Conservation (phyloP, 1,140 invertebrate species). For the Euura saliciscinereae region DNA sequence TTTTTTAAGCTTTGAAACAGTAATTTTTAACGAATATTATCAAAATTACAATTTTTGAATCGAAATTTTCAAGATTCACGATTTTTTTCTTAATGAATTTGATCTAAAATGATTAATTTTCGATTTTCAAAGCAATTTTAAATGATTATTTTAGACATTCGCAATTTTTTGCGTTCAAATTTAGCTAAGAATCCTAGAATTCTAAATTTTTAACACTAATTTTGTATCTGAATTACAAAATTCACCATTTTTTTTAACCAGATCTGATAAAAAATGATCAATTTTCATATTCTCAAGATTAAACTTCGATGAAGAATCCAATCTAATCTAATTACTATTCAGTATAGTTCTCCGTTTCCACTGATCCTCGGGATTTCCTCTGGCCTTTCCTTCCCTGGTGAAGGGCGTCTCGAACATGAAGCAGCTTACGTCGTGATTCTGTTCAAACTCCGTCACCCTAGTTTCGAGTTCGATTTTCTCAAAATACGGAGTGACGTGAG, state of each 20-base stretch:
- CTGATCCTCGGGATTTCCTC: slow-evolving; percentile 85
- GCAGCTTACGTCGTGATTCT: slow-evolving; percentile 83
- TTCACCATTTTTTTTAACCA: too few species aligned
- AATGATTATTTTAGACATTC: too few species aligned
- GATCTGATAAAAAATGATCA: not conserved
- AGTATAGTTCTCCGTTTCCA: slow-evolving; percentile 87
- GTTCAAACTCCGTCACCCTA: slow-evolving; percentile 80
- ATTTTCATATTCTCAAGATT: slow-evolving; percentile 11
- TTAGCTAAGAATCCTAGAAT: too few species aligned
- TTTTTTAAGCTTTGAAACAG: not conserved
- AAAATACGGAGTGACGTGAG: slow-evolving; percentile 82
- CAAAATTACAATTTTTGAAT: too few species aligned
- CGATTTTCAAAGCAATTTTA: too few species aligned
- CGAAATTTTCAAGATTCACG: too few species aligned
- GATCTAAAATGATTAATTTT: too few species aligned
- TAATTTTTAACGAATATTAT: not conserved
- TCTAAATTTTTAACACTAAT: too few species aligned
- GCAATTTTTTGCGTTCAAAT: too few species aligned
- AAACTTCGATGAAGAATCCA: slow-evolving; percentile 16
- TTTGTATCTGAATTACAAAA: too few species aligned
- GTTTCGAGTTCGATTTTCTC: slow-evolving; percentile 70
- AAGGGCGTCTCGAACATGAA: slow-evolving; percentile 96
- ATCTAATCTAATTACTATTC: slow-evolving; percentile 65
- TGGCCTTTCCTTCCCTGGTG: slow-evolving; percentile 79
- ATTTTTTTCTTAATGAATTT: too few species aligned